phyloP scores from a whole-genome alignment of 2,797 vertebrate species.

The Darevskia mixta region DNA sequence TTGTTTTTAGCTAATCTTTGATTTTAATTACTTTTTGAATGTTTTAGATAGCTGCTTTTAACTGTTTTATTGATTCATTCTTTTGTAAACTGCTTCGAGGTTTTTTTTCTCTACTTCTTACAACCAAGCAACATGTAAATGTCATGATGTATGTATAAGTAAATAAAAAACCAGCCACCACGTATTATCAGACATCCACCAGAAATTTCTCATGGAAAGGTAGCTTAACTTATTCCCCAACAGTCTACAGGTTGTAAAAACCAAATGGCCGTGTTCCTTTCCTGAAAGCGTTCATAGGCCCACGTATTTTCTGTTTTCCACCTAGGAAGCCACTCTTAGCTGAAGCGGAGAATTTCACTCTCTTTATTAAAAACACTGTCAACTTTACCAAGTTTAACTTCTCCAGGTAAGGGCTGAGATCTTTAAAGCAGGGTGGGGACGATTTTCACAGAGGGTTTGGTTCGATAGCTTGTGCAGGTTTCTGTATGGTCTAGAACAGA shows the following conservation, averaged over 20 bases:
- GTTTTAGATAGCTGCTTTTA: neutral
- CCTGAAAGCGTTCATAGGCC: no score
- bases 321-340: conserved; percentile 76
- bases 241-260: neutral
- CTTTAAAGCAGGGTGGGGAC: neutral
- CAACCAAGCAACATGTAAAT: no score
- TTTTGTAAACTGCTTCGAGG: no score
- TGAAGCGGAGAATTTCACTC: conserved; percentile 79
- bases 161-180: neutral
- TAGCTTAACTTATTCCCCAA: neutral
- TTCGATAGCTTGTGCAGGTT: no score
- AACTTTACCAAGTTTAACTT: conserved; percentile 82
- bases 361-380: conserved; percentile 80
- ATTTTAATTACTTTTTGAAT: neutral
- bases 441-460: neutral
- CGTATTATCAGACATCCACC: neutral
- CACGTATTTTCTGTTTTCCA: neutral
- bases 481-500: no score
- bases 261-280: neutral
- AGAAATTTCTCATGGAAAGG: neutral
- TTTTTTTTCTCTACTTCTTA: no score
- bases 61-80: no score
- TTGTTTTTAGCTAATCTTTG: no score
- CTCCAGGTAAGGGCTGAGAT: conserved; percentile 70
- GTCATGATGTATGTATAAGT: no score